Evolutionary conservation across 35 echinoderm and acorn worm species (phyloP).

Genomic region (Ophioderma brevispina): DNA sequence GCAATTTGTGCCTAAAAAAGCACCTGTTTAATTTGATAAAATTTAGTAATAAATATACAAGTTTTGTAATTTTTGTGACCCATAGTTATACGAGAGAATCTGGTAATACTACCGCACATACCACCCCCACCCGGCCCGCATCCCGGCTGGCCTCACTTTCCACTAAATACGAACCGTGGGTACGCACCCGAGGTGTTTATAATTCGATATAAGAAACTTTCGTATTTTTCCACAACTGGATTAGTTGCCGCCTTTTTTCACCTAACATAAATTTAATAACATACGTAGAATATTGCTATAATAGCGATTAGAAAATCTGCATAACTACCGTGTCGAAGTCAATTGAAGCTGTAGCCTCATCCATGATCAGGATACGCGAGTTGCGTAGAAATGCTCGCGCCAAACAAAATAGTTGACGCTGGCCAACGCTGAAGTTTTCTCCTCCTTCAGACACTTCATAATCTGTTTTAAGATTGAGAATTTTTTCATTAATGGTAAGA

Average conservation of each 20-base stretch:
- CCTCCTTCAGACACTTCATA: constrained; percentile 42
- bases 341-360: constrained; percentile 45
- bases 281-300: neutral
- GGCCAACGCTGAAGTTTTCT: constrained; percentile 41
- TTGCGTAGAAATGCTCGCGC: constrained; percentile 40
- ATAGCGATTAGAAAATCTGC: neutral
- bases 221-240: neutral
- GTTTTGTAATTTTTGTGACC: too few relatives aligned
- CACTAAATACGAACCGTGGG: too few relatives aligned
- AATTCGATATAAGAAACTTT: neutral
- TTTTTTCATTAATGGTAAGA: too few relatives aligned
- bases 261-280: neutral
- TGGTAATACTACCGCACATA: too few relatives aligned
- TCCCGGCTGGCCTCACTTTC: too few relatives aligned
- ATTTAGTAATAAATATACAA: too few relatives aligned
- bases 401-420: constrained; percentile 58
- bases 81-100: too few relatives aligned
- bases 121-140: too few relatives aligned
- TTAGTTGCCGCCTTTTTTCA: neutral
- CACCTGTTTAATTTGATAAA: too few relatives aligned
- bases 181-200: too few relatives aligned
- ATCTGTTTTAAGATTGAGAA: too few relatives aligned
- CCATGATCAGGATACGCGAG: constrained; percentile 42
- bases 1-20: too few relatives aligned
- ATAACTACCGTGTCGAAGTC: constrained; percentile 25